These are phyloP conservation scores for Tychaedon coryphoeus DNA, from an alignment of 2,113 vertebrate genomes.

Conservation along the genomic window DNA sequence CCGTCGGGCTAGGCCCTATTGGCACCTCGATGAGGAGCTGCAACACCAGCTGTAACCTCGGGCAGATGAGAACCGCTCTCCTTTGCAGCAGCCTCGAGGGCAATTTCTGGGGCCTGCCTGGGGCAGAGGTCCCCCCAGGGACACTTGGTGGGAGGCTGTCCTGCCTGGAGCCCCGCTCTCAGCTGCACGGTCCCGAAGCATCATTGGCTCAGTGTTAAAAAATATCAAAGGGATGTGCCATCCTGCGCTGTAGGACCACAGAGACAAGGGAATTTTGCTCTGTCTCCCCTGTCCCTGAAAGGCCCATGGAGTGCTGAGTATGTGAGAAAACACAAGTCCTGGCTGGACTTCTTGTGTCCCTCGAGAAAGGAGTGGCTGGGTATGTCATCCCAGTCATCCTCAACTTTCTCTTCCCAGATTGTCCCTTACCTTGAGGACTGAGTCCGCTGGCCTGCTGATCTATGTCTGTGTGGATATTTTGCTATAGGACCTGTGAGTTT, in stretches of 20 bases:
- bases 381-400: neutral
- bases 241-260: neutral
- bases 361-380: rapidly evolving
- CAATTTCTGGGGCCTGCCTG: neutral
- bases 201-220: neutral
- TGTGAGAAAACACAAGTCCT: neutral
- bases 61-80: neutral
- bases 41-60: neutral
- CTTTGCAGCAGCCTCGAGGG: rapidly evolving
- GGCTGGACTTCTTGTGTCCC: too few species aligned
- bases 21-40: neutral
- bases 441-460: rapidly evolving
- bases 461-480: rapidly evolving
- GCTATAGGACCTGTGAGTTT: neutral
- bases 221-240: rapidly evolving
- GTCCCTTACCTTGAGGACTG: neutral
- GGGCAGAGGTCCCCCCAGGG: neutral
- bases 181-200: rapidly evolving
- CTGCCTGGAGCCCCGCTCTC: neutral
- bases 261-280: neutral
- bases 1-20: rapidly evolving
- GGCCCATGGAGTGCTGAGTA: rapidly evolving
- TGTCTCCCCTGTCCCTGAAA: neutral
- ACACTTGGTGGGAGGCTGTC: neutral
- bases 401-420: neutral